These are phyloP conservation scores for Dicentrarchus labrax DNA, from an alignment of 2,113 vertebrate genomes.

Conservation along the genomic window DNA sequence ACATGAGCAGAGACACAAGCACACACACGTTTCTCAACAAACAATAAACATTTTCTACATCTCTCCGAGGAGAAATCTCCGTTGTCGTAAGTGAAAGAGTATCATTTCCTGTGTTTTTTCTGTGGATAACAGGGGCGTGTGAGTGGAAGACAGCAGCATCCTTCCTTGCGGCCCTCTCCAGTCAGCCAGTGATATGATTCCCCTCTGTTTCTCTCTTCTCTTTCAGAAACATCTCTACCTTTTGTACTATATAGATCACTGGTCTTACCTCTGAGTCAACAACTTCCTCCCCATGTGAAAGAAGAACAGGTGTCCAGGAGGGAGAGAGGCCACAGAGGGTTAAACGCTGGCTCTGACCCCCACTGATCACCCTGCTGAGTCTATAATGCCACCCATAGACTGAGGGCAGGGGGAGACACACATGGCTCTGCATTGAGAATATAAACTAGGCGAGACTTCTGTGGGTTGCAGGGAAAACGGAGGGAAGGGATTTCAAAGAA, in stretches of 20 bases:
- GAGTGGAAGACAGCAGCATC: not conserved
- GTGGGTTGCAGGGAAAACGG: slow-evolving; percentile 31
- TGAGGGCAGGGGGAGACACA: slow-evolving; percentile 60
- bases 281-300: slow-evolving; percentile 28
- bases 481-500: slow-evolving; percentile 65
- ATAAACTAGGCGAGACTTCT: slow-evolving; percentile 65
- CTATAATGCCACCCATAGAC: slow-evolving; percentile 73
- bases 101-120: not conserved
- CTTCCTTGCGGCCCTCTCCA: not conserved
- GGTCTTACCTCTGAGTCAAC: slow-evolving; percentile 45
- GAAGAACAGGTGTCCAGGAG: slow-evolving; percentile 70
- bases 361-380: slow-evolving; percentile 74
- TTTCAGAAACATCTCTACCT: slow-evolving; percentile 16
- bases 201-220: not conserved
- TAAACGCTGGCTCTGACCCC: slow-evolving; percentile 75
- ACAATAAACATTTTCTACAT: slow-evolving; percentile 18
- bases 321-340: slow-evolving; percentile 63
- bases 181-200: not conserved
- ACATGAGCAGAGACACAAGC: slow-evolving; percentile 30
- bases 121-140: not conserved
- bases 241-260: not conserved
- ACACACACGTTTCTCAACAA: slow-evolving; percentile 7
- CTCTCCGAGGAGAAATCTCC: slow-evolving; percentile 19
- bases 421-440: slow-evolving; percentile 63
- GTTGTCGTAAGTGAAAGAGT: not conserved